Conservation (phyloP, 2,113 vertebrate species). For the Heptranchias perlo region DNA sequence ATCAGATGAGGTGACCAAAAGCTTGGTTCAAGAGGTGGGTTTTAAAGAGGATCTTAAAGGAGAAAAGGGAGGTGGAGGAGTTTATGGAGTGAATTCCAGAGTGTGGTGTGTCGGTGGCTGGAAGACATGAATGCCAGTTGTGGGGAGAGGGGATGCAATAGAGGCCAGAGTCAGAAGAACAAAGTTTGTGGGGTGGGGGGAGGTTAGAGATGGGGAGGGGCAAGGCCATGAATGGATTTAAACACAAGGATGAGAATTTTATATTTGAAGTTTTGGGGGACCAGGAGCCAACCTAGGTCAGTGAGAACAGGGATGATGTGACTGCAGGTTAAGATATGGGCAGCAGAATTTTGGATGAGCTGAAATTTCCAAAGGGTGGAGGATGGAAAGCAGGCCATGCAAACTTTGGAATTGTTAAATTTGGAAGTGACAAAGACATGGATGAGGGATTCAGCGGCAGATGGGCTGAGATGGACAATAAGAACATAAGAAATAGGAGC, state of each 20-base stretch:
- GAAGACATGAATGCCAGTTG: not conserved
- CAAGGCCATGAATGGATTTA: not conserved
- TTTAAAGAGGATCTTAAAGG: not conserved
- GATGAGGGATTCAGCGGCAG: not conserved
- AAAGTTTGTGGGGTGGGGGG: not conserved
- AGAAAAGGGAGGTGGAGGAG: too few relatives aligned
- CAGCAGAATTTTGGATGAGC: not conserved
- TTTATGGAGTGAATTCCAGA: too few relatives aligned
- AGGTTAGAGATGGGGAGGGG: not conserved
- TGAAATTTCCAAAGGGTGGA: not conserved
- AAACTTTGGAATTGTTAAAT: not conserved
- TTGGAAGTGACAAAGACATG: not conserved
- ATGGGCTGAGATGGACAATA: not conserved
- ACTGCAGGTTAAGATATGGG: not conserved
- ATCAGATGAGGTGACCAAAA: not conserved
- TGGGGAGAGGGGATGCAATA: not conserved
- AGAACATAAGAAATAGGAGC: too few relatives aligned
- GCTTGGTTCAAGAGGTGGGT: not conserved
- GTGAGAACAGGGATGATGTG: not conserved
- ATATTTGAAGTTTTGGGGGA: too few relatives aligned
- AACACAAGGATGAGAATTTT: not conserved
- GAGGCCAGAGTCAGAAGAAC: not conserved
- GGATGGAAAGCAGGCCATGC: not conserved
- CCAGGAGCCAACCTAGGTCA: too few relatives aligned
- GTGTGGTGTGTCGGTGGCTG: not conserved